These are phyloP conservation scores for Tetranychus urticae DNA, from an alignment of 1,140 invertebrate species.

Conservation along the genomic window DNA sequence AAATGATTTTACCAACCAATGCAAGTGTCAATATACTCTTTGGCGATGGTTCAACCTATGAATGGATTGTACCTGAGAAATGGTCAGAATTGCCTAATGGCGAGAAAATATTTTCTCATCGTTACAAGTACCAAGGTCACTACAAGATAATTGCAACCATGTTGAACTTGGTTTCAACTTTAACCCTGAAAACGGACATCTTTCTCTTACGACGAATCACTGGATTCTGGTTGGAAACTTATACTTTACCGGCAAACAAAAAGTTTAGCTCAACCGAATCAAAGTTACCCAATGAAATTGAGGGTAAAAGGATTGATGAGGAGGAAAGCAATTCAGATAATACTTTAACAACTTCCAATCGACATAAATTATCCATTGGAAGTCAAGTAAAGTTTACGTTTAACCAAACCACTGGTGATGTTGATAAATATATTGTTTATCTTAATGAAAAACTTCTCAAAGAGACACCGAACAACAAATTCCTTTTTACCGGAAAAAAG, in stretches of 20 bases:
- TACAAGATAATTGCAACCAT: conserved; percentile 14
- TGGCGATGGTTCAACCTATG: conserved; percentile 12
- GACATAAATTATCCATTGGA: background rate
- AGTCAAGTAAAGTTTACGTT: conserved; percentile 3
- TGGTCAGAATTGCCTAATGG: conserved; percentile 7
- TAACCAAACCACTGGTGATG: conserved; percentile 8
- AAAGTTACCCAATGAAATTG: background rate
- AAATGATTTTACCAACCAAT: conserved; percentile 14
- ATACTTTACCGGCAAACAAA: background rate
- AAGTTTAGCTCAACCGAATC: background rate
- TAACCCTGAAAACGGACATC: conserved; percentile 11
- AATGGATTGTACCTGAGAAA: conserved; percentile 13
- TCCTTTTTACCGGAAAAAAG: conserved; percentile 9
- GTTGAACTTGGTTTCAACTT: conserved; percentile 12
- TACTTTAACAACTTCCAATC: too few relatives aligned
- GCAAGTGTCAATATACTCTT: conserved; percentile 13
- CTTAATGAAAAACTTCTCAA: conserved; percentile 12
- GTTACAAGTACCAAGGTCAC: conserved; percentile 13
- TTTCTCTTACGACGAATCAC: background rate
- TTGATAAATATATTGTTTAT: conserved; percentile 13
- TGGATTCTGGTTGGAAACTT: background rate
- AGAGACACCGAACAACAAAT: conserved; percentile 9
- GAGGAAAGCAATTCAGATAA: background rate
- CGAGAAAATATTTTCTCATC: conserved; percentile 11
- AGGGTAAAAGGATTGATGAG: too few relatives aligned